Conservation (phyloP, 2,888 invertebrate genomes). For the Caradrina kadenii region DNA sequence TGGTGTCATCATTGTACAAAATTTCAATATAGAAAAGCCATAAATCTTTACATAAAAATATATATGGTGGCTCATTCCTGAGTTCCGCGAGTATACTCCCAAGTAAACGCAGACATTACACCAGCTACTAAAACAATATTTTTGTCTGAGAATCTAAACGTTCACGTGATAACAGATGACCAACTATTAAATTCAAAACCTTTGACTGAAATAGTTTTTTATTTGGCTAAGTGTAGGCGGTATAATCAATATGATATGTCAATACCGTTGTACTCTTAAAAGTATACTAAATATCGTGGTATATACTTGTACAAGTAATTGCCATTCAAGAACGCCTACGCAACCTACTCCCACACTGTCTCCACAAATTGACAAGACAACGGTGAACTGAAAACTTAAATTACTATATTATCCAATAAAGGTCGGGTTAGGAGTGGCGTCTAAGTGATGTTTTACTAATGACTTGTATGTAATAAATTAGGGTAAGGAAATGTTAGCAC, state of each 20-base stretch:
- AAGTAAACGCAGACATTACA: too few species aligned
- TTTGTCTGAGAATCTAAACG: too few species aligned
- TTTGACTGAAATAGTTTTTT: background rate
- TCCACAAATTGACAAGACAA: conserved; percentile 13
- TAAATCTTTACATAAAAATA: too few species aligned
- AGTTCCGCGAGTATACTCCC: too few species aligned
- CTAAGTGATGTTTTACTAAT: conserved; percentile 11
- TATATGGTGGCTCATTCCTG: too few species aligned
- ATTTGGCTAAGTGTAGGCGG: background rate
- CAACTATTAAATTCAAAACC: background rate
- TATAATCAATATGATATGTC: background rate
- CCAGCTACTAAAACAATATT: too few species aligned
- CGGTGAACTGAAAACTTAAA: conserved; percentile 7
- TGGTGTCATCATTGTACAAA: too few species aligned
- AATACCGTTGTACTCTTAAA: background rate
- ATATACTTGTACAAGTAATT: background rate
- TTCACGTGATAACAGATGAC: too few species aligned
- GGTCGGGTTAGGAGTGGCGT: background rate
- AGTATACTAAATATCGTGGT: conserved; percentile 2
- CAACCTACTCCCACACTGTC: background rate
- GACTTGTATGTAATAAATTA: background rate
- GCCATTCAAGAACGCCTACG: conserved; percentile 1
- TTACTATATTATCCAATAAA: conserved; percentile 3
- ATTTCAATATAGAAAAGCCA: too few species aligned
- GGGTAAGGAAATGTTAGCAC: too few species aligned